phyloP scores from a whole-genome alignment of 1,140 invertebrate genomes.

The Grapholita molesta region DNA sequence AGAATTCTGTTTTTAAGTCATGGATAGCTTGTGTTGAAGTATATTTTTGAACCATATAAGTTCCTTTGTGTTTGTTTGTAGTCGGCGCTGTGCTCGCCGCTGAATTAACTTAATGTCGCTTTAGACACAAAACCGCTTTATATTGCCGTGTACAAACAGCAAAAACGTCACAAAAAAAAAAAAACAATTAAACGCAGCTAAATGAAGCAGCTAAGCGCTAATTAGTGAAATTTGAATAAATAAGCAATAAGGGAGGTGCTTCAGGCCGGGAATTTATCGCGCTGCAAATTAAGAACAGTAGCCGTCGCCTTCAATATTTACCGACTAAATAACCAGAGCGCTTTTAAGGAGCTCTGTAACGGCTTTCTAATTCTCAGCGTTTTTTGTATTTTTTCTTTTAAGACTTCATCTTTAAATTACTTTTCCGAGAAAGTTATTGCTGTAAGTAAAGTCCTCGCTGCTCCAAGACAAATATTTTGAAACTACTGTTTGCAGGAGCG shows the following conservation, averaged over 20 bases:
- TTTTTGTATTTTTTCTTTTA: not conserved
- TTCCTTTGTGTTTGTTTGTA: no score
- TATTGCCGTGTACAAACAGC: no score
- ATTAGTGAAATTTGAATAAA: slow-evolving; percentile 30
- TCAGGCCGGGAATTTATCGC: not conserved
- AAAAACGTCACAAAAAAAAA: not conserved
- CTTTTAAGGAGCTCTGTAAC: not conserved
- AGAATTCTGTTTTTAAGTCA: no score
- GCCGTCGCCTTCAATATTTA: slow-evolving; percentile 3
- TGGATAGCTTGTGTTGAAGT: no score
- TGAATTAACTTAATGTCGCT: no score
- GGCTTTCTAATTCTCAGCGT: not conserved
- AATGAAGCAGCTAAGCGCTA: slow-evolving; percentile 21
- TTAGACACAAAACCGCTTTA: no score
- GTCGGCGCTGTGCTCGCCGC: no score
- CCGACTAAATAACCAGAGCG: not conserved
- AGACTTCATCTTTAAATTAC: not conserved
- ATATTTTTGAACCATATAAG: no score
- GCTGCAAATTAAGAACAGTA: slow-evolving; percentile 5
- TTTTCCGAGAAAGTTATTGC: not conserved
- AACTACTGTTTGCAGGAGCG: no score
- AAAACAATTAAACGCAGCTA: slow-evolving; percentile 17
- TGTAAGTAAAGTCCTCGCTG: not conserved
- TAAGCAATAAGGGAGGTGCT: slow-evolving; percentile 23
- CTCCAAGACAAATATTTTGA: not conserved